Base-by-base conservation (phyloP, 2,113 vertebrate species). In the Astur gentilis region DNA sequence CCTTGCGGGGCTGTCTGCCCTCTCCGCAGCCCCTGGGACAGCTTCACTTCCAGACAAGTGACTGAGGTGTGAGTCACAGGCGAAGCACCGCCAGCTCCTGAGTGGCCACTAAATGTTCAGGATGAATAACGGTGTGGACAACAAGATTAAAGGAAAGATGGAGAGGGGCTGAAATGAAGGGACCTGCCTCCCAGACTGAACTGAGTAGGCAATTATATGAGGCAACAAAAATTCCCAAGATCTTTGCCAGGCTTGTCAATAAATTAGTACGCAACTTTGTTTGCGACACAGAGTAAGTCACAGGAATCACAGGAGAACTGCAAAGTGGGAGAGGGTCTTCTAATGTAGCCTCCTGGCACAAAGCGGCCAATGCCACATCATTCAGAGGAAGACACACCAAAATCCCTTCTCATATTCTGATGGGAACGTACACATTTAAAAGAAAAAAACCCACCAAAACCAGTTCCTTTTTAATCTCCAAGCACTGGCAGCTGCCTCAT, bases 151-250 rank as follows among this genome's bases (percentile, higher is more conserved):
- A 93, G 32, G 10, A 45, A 49, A 81, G 36, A 66, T 11, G 29
- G 34, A 66, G 38, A 90, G 26, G 17, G 25, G 47, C 16, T 73
- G 45, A 77, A 96, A 25, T 5, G 9, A 85, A 62, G 40, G 20
- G n/a, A 57, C n/a, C 32, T 73, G 29, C 16, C 31, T 65, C 62
- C 14, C 25, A 84, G 23, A 47, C 13, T 36, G 52, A 84, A 50
- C 36, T 0, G 0, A 57, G 40, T 6, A 6, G 34, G 17, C 10
- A 86, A 47, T 17, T 45, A 13, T 1, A 47, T 2, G 2, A 89
- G 21, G 16, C n/a, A 86, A 71, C 27, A 3, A 7, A 66, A 90
- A 45, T 50, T 44, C 69, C 26, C 27, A 27, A 65, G 64, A 42
- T 36, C 36, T 87, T 57, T 76, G 34, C 25, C 34, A 67, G 27